Conservation (phyloP, 2,797 vertebrate genomes). For the Halcyon smyrnensis region DNA sequence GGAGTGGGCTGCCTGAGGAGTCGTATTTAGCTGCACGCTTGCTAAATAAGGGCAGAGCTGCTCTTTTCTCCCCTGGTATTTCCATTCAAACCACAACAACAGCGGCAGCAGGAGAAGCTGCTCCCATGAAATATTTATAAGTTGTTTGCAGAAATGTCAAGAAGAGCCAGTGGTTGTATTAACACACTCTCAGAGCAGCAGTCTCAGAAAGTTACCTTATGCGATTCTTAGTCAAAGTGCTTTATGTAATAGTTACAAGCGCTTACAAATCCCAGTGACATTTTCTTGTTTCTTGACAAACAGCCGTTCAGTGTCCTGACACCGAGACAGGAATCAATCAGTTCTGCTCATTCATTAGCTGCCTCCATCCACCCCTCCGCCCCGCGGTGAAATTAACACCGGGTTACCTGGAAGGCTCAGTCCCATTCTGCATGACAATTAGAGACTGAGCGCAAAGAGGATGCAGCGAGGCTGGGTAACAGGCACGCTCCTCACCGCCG, state of each 20-base stretch:
- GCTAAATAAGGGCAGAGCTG: slow-evolving; percentile 6
- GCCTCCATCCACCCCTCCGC: not conserved
- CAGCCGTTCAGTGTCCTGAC: not conserved
- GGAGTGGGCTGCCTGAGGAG: not conserved
- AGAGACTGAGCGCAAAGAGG: not conserved
- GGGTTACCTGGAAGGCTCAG: not conserved
- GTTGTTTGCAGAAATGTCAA: slow-evolving; percentile 60
- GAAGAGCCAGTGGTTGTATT: slow-evolving; percentile 37
- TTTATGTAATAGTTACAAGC: not conserved
- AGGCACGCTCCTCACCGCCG: not conserved
- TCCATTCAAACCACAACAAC: not conserved
- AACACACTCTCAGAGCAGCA: slow-evolving; percentile 10
- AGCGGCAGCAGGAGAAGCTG: not conserved
- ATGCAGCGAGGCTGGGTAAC: not conserved
- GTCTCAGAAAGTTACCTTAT: not conserved
- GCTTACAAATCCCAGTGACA: slow-evolving; percentile 3
- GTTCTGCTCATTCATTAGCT: not conserved
- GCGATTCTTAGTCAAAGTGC: not conserved
- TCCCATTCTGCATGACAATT: not conserved
- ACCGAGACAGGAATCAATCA: not conserved
- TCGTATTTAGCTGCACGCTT: not conserved
- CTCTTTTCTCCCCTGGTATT: not conserved
- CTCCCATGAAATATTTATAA: slow-evolving; percentile 67
- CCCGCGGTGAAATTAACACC: not conserved
- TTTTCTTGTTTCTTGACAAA: slow-evolving; percentile 36